phyloP scores from a whole-genome alignment of 1,140 invertebrate species.

The Cyphomyrmex costatus region DNA sequence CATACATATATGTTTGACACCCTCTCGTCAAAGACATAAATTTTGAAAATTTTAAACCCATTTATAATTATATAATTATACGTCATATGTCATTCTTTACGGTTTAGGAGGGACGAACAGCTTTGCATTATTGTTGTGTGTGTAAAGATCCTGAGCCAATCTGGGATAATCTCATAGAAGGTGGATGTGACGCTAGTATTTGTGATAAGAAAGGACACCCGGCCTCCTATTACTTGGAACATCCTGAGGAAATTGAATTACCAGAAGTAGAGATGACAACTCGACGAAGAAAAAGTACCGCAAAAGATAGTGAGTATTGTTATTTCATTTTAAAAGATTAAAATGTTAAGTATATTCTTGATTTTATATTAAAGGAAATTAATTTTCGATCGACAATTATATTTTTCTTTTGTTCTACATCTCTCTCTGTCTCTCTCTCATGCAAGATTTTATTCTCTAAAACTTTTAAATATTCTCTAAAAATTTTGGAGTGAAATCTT shows the following conservation, averaged over 20 bases:
- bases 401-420: background rate
- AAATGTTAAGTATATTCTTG: background rate
- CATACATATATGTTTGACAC: background rate
- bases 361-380: background rate
- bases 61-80: background rate
- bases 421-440: too few species aligned
- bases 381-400: background rate
- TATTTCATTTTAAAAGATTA: background rate
- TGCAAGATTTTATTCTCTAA: too few species aligned
- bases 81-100: background rate
- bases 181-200: constrained; percentile 90
- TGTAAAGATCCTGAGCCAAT: constrained; percentile 89
- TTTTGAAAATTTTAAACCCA: background rate
- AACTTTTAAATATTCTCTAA: too few species aligned
- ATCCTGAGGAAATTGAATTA: constrained; percentile 88
- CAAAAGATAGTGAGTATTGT: constrained; percentile 84
- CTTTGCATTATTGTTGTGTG: constrained; percentile 93
- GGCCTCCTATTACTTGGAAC: constrained; percentile 90
- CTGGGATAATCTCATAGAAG: constrained; percentile 89
- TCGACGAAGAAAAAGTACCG: constrained; percentile 79
- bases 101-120: constrained; percentile 91
- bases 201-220: constrained; percentile 90
- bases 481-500: too few species aligned
- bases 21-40: background rate
- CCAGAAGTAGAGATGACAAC: constrained; percentile 86